phyloP scores from a whole-genome alignment of 2,888 invertebrate genomes.

The Machimus atricapillus region DNA sequence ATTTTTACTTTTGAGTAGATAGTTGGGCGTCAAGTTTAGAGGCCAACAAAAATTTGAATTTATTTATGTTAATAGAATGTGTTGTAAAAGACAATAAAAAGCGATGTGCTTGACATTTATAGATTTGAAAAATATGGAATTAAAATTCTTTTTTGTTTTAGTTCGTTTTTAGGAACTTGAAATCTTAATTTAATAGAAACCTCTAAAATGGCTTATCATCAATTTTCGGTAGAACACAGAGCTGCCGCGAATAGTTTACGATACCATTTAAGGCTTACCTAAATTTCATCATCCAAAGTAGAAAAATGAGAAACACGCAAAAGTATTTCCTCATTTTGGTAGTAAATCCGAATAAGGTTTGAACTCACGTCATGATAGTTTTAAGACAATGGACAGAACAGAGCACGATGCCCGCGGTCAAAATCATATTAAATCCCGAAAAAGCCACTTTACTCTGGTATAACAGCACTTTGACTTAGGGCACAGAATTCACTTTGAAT shows the following conservation, averaged over 20 bases:
- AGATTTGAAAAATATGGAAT: too few species aligned
- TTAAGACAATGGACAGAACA: not conserved
- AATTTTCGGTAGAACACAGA: not conserved
- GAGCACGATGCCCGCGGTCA: not conserved
- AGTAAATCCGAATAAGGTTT: not conserved
- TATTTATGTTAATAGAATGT: too few species aligned
- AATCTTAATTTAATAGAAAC: not conserved
- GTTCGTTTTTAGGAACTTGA: too few species aligned
- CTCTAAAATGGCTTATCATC: not conserved
- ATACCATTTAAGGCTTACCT: slow-evolving; percentile 53
- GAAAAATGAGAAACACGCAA: slow-evolving; percentile 60
- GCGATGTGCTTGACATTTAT: too few species aligned
- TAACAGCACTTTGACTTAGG: not conserved
- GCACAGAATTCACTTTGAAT: not conserved
- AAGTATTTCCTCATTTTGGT: slow-evolving; percentile 60
- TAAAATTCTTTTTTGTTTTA: too few species aligned
- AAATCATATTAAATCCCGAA: not conserved
- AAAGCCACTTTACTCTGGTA: not conserved
- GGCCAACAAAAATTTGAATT: too few species aligned
- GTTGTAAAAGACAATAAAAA: too few species aligned
- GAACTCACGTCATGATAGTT: slow-evolving; percentile 37
- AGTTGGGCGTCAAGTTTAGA: too few species aligned
- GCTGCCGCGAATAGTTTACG: not conserved
- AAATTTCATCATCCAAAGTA: slow-evolving; percentile 63
- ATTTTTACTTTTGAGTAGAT: too few species aligned